These are phyloP conservation scores for Euclidia mi DNA, from an alignment of 2,888 invertebrate species.

Conservation along the genomic window DNA sequence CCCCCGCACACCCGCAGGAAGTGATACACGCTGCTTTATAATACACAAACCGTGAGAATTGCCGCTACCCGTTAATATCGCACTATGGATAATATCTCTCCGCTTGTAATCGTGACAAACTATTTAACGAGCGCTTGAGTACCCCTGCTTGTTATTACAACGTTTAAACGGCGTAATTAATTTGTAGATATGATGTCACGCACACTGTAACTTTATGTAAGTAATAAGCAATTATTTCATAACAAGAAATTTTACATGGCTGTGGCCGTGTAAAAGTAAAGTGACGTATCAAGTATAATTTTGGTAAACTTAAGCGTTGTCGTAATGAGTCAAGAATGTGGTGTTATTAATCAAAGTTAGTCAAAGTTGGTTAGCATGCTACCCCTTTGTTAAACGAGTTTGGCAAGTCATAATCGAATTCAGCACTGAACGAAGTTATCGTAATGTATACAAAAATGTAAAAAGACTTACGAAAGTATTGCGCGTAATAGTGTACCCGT, in stretches of 20 bases:
- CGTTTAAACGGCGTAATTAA: constrained; percentile 67
- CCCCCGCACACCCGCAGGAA: constrained; percentile 65
- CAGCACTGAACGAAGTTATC: constrained; percentile 8
- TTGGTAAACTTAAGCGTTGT: neutral
- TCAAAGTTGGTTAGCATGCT: neutral
- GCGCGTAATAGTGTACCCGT: constrained; percentile 30
- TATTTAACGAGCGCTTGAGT: constrained; percentile 74
- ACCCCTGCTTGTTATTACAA: constrained; percentile 64
- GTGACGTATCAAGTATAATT: neutral
- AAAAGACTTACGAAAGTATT: constrained; percentile 43
- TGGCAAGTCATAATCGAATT: constrained; percentile 18
- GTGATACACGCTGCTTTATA: constrained; percentile 68
- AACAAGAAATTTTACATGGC: constrained; percentile 1
- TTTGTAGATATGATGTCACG: constrained; percentile 54
- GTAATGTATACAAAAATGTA: constrained; percentile 21
- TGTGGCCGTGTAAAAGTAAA: no score
- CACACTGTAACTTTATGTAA: constrained; percentile 43
- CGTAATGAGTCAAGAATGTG: neutral
- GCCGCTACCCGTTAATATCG: constrained; percentile 67
- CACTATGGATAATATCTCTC: constrained; percentile 71
- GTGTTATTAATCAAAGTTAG: no score
- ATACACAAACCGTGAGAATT: constrained; percentile 75
- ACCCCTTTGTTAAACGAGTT: neutral
- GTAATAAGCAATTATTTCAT: constrained; percentile 31
- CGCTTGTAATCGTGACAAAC: constrained; percentile 77